phyloP scores from a whole-genome alignment of 2,888 invertebrate genomes.

The Yponomeuta sedellus region DNA sequence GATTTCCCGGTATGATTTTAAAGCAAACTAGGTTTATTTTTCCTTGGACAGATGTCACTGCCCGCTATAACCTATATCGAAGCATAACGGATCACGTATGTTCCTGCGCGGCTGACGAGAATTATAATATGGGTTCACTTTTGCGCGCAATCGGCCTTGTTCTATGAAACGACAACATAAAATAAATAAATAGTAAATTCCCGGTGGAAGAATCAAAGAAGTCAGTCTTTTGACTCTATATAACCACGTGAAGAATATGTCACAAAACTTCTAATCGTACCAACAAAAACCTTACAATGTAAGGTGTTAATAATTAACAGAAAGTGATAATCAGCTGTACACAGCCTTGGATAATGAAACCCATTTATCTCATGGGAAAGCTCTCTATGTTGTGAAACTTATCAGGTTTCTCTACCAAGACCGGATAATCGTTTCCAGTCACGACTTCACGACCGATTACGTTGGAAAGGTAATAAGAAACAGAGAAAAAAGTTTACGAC shows the following conservation, averaged over 20 bases:
- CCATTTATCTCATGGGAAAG: slow-evolving; percentile 1
- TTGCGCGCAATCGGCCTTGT: neutral
- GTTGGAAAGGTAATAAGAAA: neutral
- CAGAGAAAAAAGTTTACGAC: neutral
- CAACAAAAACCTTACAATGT: too few relatives aligned
- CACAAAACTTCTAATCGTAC: too few relatives aligned
- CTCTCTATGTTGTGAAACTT: neutral
- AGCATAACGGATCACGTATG: slow-evolving; percentile 33
- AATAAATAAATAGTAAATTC: neutral
- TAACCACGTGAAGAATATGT: too few relatives aligned
- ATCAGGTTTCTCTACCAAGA: neutral
- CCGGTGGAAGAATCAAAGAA: neutral
- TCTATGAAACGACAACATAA: neutral
- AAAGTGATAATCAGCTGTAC: neutral
- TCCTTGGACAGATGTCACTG: slow-evolving; percentile 57
- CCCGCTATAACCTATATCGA: slow-evolving; percentile 53
- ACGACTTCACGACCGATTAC: neutral
- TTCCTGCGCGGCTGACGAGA: slow-evolving; percentile 46
- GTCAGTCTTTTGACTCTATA: too few relatives aligned
- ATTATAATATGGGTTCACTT: slow-evolving; percentile 42
- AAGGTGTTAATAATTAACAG: too few relatives aligned
- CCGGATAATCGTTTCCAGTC: neutral
- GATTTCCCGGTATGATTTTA: neutral
- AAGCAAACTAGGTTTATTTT: slow-evolving; percentile 26
- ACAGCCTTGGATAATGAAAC: neutral